A percentile compares a stretch with the other conserved stretches of the same genome.
Evolutionary conservation across 2,797 vertebrate species (phyloP).

Genomic region (Falco columbarius): DNA sequence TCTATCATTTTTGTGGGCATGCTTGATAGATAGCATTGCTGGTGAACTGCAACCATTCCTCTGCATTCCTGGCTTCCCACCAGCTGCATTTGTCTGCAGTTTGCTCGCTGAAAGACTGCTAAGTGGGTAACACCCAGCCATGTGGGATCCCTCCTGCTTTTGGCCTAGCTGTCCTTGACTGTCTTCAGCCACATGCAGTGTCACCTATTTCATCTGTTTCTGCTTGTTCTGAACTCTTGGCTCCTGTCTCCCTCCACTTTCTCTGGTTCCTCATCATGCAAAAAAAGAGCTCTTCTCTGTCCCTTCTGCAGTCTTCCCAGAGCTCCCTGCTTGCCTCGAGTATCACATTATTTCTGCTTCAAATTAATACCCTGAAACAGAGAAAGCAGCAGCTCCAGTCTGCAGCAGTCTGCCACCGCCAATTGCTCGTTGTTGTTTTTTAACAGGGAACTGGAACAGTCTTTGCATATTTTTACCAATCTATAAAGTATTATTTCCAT

Average conservation of each 20-base stretch:
- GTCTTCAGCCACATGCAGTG: background rate
- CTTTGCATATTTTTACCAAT: conserved; percentile 10
- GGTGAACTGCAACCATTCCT: background rate
- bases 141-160: background rate
- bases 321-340: background rate
- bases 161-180: background rate
- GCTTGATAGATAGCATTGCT: background rate
- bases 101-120: background rate
- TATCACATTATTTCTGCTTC: background rate
- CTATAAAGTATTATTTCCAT: background rate
- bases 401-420: background rate
- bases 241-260: background rate
- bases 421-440: conserved; percentile 16
- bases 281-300: background rate
- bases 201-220: background rate
- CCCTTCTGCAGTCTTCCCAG: background rate
- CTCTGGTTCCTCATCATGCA: background rate
- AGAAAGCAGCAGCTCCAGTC: background rate
- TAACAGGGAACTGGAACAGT: background rate
- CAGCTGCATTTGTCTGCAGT: background rate
- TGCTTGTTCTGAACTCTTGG: background rate
- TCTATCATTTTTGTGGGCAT: background rate
- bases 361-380: background rate
- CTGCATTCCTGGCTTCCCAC: background rate
- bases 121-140: background rate